These are phyloP conservation scores for Parelbella ahira DNA, from an alignment of 2,888 invertebrate species.

Conservation along the genomic window DNA sequence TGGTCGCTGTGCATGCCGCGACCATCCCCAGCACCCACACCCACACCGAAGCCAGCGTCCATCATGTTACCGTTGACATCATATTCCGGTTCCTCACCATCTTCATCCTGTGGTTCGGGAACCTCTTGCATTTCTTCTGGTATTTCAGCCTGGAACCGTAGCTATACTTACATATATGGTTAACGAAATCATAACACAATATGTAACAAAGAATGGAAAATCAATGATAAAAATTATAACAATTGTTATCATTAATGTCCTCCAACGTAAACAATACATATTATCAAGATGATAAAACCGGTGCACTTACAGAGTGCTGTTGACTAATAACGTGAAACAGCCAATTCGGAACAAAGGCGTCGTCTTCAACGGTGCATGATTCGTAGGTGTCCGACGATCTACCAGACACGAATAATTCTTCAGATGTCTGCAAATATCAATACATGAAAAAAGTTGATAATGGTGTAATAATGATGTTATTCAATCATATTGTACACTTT, in stretches of 20 bases:
- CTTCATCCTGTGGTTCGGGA: constrained; percentile 19
- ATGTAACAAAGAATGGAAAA: no score
- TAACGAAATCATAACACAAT: no score
- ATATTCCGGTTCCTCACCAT: constrained; percentile 41
- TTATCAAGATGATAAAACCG: no score
- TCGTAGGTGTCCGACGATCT: constrained; percentile 59
- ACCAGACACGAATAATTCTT: constrained; percentile 61
- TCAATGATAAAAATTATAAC: no score
- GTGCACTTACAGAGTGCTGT: constrained; percentile 55
- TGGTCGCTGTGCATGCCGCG: constrained; percentile 68
- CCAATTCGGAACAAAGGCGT: constrained; percentile 62
- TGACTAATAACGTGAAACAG: constrained; percentile 60
- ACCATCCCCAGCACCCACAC: constrained; percentile 69
- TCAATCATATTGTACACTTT: no score
- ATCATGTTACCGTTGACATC: constrained; percentile 54
- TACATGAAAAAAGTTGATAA: no score
- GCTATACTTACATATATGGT: no score
- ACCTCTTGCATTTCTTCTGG: constrained; percentile 20
- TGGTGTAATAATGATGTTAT: no score
- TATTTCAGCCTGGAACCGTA: constrained; percentile 11
- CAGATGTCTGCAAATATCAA: constrained; percentile 68
- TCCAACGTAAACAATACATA: no score
- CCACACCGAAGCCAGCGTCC: constrained; percentile 43
- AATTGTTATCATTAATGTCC: no score
- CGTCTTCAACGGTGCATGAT: constrained; percentile 59